Evolutionary conservation across 2,113 vertebrate genomes (phyloP).

Genomic region (Nyctibius bracteatus): DNA sequence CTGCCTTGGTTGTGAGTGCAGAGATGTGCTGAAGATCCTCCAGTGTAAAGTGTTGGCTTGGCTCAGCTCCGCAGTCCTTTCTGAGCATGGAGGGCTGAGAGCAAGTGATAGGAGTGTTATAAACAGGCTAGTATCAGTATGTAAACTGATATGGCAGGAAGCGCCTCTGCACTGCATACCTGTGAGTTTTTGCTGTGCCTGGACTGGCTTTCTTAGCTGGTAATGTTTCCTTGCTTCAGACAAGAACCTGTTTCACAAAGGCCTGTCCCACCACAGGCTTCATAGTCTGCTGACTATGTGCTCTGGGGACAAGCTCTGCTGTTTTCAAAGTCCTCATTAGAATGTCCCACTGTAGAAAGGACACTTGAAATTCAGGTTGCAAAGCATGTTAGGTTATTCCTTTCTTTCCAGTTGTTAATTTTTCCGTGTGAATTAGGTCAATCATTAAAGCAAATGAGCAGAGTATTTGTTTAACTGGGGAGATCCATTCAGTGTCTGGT

Average conservation of each 20-base stretch:
- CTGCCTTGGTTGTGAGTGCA: not conserved
- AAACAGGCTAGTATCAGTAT: not conserved
- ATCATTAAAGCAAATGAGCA: not conserved
- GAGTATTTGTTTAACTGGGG: not conserved
- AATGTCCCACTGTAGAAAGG: not conserved
- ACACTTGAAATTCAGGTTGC: not conserved
- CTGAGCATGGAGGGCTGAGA: not conserved
- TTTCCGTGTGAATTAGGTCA: not conserved
- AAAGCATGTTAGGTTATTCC: not conserved
- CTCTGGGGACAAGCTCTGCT: not conserved
- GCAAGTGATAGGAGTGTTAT: not conserved
- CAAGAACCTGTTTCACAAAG: not conserved
- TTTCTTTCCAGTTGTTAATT: not conserved
- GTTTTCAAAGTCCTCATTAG: not conserved
- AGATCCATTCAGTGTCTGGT: not conserved
- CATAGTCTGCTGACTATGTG: not conserved
- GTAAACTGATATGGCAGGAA: not conserved
- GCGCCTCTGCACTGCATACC: not conserved
- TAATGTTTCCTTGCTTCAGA: not conserved
- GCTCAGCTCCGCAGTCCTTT: not conserved
- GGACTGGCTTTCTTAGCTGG: not conserved
- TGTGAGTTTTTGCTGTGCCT: not conserved
- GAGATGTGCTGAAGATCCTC: not conserved
- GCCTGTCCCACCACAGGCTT: accelerated
- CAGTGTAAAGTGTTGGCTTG: not conserved